Base-by-base conservation (phyloP, 2,888 invertebrate genomes). In the Brachypalpus laphriformis region DNA sequence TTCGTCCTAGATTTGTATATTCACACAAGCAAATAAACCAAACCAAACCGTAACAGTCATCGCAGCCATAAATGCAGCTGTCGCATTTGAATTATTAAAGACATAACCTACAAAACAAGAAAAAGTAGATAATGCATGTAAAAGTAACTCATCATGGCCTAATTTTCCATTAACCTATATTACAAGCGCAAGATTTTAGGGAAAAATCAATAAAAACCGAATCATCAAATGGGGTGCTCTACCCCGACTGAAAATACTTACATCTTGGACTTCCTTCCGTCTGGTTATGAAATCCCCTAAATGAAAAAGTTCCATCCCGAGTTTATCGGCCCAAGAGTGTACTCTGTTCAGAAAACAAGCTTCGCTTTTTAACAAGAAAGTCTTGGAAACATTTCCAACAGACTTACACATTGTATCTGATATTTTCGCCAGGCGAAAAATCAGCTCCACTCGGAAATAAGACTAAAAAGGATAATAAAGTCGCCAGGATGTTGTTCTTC, bases 251-350 rank as follows among this genome's bases (percentile, higher is more conserved):
- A 90, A 91, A 86, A 63, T 78, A 74, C 89, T 93, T 93, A 96
- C 96, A 90, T 96, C 95, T 90, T 95, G 95, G 82, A 97, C 96
- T 91, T 95, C 95, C 89, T 95, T 95, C 90, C 95, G 94, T 89
- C 96, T 94, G 75, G 96, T 96, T 88, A 96, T 96, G 90, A 95
- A 94, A 90, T 96, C 96, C 75, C 96, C 96, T 89, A 96, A 94
- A 90, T 96, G 95, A 92, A 95, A 96, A 87, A 97, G 92, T 91
- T 97, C 96, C 89, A 95, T 95, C 63, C 96, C 96, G 87, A 96
- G 93, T 92, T 96, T 96, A 91, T 96, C 94, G 28, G 96, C 96
- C 97, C 97, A 97, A 90, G 94, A 94, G 92, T 95, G 95, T 70
- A 96, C 96, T 88, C 96, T 96, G 86, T 88, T 90, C 78, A 45